Evolutionary conservation across 2,888 invertebrate species (phyloP).

Genomic region (Drosophila fulvimacula): DNA sequence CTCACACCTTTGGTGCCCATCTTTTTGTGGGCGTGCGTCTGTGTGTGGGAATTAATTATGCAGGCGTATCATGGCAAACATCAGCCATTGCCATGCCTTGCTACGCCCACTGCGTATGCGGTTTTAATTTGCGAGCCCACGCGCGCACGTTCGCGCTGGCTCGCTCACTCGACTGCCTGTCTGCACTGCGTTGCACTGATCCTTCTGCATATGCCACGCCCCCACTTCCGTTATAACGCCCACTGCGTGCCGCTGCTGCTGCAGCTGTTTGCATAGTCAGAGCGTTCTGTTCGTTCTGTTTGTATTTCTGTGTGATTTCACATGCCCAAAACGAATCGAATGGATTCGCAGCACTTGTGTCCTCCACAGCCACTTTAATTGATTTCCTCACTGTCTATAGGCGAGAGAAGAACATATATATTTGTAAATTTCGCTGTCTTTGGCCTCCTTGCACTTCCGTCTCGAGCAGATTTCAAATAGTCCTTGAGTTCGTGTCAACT

Average conservation of each 20-base stretch:
- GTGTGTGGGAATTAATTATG: constrained; percentile 72
- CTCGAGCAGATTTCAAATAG: neutral
- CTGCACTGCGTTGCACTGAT: constrained; percentile 41
- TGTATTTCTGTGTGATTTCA: constrained; percentile 64
- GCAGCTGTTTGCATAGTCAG: constrained; percentile 22
- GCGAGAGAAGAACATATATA: neutral
- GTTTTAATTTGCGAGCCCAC: constrained; percentile 69
- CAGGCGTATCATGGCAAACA: constrained; percentile 77
- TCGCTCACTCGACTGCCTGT: constrained; percentile 17
- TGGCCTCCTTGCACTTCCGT: neutral
- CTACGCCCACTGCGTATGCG: constrained; percentile 57
- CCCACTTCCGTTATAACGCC: constrained; percentile 16
- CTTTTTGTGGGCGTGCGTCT: constrained; percentile 31
- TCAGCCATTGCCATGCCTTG: constrained; percentile 36
- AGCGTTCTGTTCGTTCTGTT: constrained; percentile 39
- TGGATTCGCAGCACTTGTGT: constrained; percentile 6
- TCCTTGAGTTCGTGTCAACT: neutral
- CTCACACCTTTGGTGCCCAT: neutral
- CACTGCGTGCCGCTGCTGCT: constrained; percentile 10
- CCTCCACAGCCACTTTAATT: constrained; percentile 53
- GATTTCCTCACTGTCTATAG: constrained; percentile 35
- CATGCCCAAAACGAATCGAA: constrained; percentile 50
- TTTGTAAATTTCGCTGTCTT: neutral
- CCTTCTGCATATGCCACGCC: constrained; percentile 43
- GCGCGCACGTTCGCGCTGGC: neutral